Conservation (phyloP, 2,797 vertebrate species). For the Darevskia mixta region DNA sequence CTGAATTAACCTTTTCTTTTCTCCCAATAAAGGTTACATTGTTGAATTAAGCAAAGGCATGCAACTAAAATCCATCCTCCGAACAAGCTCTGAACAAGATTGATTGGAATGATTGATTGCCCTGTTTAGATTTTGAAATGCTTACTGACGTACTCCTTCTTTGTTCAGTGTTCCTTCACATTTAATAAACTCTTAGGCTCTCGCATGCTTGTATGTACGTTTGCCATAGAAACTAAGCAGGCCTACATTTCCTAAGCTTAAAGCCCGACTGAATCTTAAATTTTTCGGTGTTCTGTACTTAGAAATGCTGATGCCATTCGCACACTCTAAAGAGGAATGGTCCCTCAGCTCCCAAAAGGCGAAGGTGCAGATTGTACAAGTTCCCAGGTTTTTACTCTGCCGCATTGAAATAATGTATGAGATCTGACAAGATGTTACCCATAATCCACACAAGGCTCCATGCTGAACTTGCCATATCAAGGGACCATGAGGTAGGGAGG, state of each 20-base stretch:
- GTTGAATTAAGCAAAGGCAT: constrained; percentile 23
- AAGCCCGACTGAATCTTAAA: neutral
- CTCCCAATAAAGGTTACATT: constrained; percentile 23
- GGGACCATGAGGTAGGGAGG: neutral
- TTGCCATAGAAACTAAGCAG: neutral
- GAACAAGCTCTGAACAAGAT: constrained; percentile 24
- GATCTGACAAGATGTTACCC: too few species aligned
- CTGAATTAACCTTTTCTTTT: constrained; percentile 39
- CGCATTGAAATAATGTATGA: neutral
- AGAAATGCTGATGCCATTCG: neutral
- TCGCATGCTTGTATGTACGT: neutral
- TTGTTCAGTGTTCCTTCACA: constrained; percentile 18
- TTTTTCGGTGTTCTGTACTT: neutral
- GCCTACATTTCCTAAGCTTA: neutral
- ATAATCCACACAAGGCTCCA: neutral
- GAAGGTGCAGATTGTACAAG: neutral
- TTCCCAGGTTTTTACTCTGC: neutral
- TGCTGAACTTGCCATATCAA: neutral
- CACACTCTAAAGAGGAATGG: neutral
- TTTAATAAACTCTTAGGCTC: constrained; percentile 20
- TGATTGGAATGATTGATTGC: constrained; percentile 38
- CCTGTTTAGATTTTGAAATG: constrained; percentile 29
- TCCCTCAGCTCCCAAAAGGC: neutral
- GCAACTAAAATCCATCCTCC: constrained; percentile 17
- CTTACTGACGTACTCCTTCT: constrained; percentile 13